Evolutionary conservation across 2,113 vertebrate genomes (phyloP), one percentile per base, ranked within the genome.

Genomic region (Morone saxatilis): DNA sequence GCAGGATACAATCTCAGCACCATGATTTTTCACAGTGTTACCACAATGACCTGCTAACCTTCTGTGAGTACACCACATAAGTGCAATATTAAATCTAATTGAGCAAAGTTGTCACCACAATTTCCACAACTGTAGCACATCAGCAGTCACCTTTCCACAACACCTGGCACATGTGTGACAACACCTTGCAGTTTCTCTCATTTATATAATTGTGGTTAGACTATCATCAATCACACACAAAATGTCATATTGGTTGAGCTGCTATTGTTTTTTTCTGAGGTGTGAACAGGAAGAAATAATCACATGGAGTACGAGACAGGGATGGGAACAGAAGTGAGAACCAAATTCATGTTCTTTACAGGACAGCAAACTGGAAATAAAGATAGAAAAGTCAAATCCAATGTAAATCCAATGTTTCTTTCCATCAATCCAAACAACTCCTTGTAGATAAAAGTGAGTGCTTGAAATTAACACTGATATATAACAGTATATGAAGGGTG

Each of bases 141-240:
- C 60, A 71, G 16, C 16, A 73, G 43, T 80, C 73, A 88, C 86
- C 48, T 82, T 87, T 88, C 25, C 48, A 79, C 59, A 87, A 85
- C 86, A 88, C 80, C 83, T 89, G 84, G 20, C 59, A 67, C 13
- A 85, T 7, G 86, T 91, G 90, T 90, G 78, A 90, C 83, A 85
- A 87, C 88, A 82, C 88, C 73, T 85, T 78, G 1, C 9, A 63
- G 1, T 57, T 14, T 72, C 56, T 74, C 31, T 86, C 80, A 71
- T 87, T 83, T 81, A 60, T 51, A 74, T 79, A 50, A 73, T 45
- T 90, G 86, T 76, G 86, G 89, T 89, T 89, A 72, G 71, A 69
- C 25, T 68, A 54, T 81, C 75, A 88, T 57, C 83, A 76, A 66
- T 86, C 74, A 10, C 51, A 79, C 50, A 65, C 54, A 71, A 56